These are phyloP conservation scores for Myopa testacea DNA, from an alignment of 2,888 invertebrate species.

Conservation along the genomic window DNA sequence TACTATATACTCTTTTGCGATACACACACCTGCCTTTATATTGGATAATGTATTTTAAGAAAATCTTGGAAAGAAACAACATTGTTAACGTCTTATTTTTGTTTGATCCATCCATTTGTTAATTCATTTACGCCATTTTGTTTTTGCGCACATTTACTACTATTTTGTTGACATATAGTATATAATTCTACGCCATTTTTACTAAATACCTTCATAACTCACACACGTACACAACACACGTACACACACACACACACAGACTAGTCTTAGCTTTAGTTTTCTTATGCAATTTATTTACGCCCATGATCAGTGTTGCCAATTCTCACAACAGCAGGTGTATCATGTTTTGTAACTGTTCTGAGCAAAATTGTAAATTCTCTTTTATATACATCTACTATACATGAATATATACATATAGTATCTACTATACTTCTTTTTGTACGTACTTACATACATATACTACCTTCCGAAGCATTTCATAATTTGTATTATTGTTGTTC, in stretches of 20 bases:
- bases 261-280: slow-evolving; percentile 3
- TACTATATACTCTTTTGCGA: not conserved
- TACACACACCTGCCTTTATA: not conserved
- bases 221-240: not conserved
- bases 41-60: not conserved
- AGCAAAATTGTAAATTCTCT: slow-evolving; percentile 21
- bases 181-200: slow-evolving; percentile 5
- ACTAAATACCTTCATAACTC: slow-evolving; percentile 8
- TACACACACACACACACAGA: not conserved
- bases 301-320: slow-evolving; percentile 32
- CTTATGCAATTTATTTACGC: not conserved
- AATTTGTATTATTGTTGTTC: slow-evolving; percentile 23
- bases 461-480: slow-evolving; percentile 16
- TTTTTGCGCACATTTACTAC: slow-evolving; percentile 26
- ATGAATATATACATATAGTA: not conserved
- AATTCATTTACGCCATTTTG: slow-evolving; percentile 24
- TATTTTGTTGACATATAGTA: slow-evolving; percentile 2
- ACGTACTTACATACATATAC: slow-evolving; percentile 12
- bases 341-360: slow-evolving; percentile 29
- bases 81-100: slow-evolving; percentile 17
- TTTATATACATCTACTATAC: not conserved
- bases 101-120: slow-evolving; percentile 5
- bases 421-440: slow-evolving; percentile 9
- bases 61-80: slow-evolving; percentile 1
- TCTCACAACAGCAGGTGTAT: slow-evolving; percentile 14